These are phyloP conservation scores for Brachionus sp. DNA, from an alignment of 1,140 invertebrate species.

Conservation along the genomic window DNA sequence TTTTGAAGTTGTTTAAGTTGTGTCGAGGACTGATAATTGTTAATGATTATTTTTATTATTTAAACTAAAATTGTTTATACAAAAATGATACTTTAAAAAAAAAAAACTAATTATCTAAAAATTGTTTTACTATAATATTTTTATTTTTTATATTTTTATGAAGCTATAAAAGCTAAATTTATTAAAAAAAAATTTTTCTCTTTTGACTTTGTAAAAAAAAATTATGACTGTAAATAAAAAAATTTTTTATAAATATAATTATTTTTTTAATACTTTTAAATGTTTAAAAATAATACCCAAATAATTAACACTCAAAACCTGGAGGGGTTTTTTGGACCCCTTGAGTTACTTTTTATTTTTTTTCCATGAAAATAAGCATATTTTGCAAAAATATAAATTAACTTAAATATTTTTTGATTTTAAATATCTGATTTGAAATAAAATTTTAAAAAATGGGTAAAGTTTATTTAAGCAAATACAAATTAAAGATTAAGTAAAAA, in stretches of 20 bases:
- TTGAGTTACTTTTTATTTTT: too few relatives aligned
- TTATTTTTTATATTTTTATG: neutral
- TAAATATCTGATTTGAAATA: too few relatives aligned
- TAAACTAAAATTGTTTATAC: constrained; percentile 5
- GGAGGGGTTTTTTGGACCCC: too few relatives aligned
- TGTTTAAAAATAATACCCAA: too few relatives aligned
- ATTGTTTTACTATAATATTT: neutral
- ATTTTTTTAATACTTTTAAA: neutral
- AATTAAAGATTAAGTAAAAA: too few relatives aligned
- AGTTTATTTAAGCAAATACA: too few relatives aligned
- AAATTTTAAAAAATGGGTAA: too few relatives aligned
- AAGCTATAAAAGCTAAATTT: neutral
- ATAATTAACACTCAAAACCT: too few relatives aligned
- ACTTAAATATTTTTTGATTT: too few relatives aligned
- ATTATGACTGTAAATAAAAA: neutral
- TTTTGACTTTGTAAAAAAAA: neutral
- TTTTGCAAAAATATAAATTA: too few relatives aligned
- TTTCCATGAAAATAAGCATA: too few relatives aligned
- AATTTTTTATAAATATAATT: neutral
- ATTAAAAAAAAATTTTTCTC: neutral
- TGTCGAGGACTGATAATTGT: neutral
- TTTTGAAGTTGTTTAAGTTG: neutral
- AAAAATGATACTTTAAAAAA: neutral
- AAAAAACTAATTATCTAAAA: neutral
- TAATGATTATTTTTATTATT: constrained; percentile 16